Base-by-base conservation (phyloP, 2,113 vertebrate species). In the Labrus mixtus region DNA sequence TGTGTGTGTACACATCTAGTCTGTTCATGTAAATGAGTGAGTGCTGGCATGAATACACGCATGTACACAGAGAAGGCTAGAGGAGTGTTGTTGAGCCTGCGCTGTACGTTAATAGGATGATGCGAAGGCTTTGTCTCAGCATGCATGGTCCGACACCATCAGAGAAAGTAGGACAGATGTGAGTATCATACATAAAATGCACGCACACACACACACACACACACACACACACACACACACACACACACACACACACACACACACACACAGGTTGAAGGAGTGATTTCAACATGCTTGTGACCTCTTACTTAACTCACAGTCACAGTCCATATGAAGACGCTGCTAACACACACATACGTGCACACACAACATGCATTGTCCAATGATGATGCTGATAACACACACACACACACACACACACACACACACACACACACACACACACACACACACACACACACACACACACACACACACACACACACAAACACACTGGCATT, bases 91-190 rank as follows among this genome's bases (percentile, higher is more conserved):
- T 86, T 88, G 79, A 88, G 87, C 70, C 70, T 85, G 67, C 73
- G 23, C 86, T 87, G 79, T 88, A 77, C 72, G 22, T 89, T 86
- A 86, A 81, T 86, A 88, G 83, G 85, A 73, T 73, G 79, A 86
- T 63, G 68, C 19, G 81, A 88, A 84, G 83, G 58, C 78, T 83
- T 85, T 75, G 59, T 83, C 77, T 84, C 84, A 87, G 56, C 73
- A 74, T 82, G 82, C 77, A 86, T 85, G 90, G 85, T 85, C 77
- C 72, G 9, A 86, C 81, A 76, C 23, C 69, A 19, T 75, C 87
- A 88, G 54, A 76, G 74, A 85, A 61, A 85, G 81, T 89, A 85
- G 59, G 77, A 88, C 15, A 29, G 46, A 81, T 86, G 84, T 88
- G 81, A 78, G 77, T 88, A 86, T 83, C 36, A 72, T 53, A 17